phyloP scores from a whole-genome alignment of 64 coral and sea anemone genomes.

The Trachythela sp. region DNA sequence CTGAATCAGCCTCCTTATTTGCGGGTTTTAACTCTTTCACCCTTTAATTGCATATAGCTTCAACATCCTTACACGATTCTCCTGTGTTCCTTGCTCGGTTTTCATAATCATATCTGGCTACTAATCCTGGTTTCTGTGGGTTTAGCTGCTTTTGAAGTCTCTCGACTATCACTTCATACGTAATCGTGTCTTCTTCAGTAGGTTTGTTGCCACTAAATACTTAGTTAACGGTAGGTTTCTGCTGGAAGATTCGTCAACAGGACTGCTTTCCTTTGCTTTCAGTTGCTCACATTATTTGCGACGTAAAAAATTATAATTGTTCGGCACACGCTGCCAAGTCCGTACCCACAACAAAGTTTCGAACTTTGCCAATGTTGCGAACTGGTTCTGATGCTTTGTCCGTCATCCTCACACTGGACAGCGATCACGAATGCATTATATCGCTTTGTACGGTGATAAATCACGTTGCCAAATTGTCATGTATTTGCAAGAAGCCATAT shows the following conservation, averaged over 20 bases:
- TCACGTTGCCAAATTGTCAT: no score
- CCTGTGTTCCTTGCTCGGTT: slow-evolving; percentile 31
- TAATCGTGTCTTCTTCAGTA: slow-evolving; percentile 28
- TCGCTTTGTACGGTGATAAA: no score
- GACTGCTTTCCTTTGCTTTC: slow-evolving; percentile 46
- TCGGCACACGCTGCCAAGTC: slow-evolving; percentile 37
- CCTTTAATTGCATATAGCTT: slow-evolving; percentile 21
- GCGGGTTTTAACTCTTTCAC: slow-evolving; percentile 15
- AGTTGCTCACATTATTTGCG: slow-evolving; percentile 32
- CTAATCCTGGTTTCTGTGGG: slow-evolving; percentile 31
- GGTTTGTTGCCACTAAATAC: slow-evolving; percentile 19
- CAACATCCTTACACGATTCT: slow-evolving; percentile 42
- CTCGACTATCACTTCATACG: slow-evolving; percentile 31
- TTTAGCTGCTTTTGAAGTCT: slow-evolving; percentile 42
- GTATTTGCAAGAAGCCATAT: no score
- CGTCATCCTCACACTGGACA: no score
- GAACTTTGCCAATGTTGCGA: not conserved
- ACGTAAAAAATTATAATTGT: slow-evolving; percentile 34
- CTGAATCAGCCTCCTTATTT: no score
- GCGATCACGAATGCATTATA: no score
- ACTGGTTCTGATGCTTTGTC: no score
- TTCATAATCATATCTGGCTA: slow-evolving; percentile 51
- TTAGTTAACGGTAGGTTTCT: slow-evolving; percentile 40
- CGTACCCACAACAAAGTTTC: not conserved
- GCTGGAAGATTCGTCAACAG: slow-evolving; percentile 38